phyloP scores from a whole-genome alignment of 2,113 vertebrate genomes.

The Pelobates fuscus region DNA sequence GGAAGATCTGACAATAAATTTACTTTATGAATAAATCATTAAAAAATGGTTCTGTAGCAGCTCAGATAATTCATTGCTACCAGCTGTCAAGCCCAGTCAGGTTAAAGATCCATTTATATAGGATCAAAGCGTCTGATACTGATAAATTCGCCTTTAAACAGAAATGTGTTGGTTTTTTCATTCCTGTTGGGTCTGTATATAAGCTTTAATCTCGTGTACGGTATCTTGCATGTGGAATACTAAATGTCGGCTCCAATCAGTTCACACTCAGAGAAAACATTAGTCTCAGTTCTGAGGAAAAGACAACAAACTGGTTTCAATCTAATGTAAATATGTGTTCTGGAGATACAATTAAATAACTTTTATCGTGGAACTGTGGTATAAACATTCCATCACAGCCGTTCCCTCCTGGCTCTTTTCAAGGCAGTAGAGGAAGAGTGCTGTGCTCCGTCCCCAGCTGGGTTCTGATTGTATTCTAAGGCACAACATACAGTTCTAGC shows the following conservation, averaged over 20 bases:
- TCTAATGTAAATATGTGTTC: conserved; percentile 41
- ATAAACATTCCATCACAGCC: conserved; percentile 44
- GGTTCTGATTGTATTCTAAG: conserved; percentile 36
- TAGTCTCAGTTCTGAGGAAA: conserved; percentile 44
- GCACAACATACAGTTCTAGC: conserved; percentile 10
- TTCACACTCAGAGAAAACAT: conserved; percentile 30
- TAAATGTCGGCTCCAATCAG: conserved; percentile 19
- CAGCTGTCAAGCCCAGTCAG: too few relatives aligned
- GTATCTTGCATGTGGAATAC: conserved; percentile 3
- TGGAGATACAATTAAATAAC: conserved; percentile 39
- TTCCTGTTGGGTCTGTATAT: neutral
- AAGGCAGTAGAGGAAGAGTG: neutral
- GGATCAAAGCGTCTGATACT: too few relatives aligned
- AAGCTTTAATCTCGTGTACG: neutral
- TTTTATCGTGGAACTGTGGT: conserved; percentile 32
- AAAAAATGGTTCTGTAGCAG: too few relatives aligned
- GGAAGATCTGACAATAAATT: too few relatives aligned
- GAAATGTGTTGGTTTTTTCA: too few relatives aligned
- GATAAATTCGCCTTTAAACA: too few relatives aligned
- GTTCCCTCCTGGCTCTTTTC: conserved; percentile 12
- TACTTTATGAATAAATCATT: too few relatives aligned
- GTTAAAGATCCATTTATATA: too few relatives aligned
- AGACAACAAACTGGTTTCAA: neutral
- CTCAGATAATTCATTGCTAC: too few relatives aligned
- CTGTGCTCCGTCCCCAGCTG: conserved; percentile 9